Percentiles rank a stretch among this genome's conserved stretches.
phyloP scores from a whole-genome alignment of 37 sponge, comb jelly and placozoan genomes.

The Dysidea cf. avara region DNA sequence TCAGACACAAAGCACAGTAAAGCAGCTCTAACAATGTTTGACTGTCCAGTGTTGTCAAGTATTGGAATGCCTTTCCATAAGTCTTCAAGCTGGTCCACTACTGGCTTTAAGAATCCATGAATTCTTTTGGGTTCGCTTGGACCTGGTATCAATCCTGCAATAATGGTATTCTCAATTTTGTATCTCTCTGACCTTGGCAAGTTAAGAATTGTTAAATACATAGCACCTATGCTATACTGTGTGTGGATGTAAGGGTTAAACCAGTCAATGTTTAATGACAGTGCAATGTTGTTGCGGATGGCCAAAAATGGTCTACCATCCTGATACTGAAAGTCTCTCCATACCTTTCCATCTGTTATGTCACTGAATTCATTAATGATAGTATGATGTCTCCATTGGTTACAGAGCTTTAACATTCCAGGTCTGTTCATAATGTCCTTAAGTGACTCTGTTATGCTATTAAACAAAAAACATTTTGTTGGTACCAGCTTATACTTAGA shows the following conservation, averaged over 20 bases:
- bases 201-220: constrained; percentile 47
- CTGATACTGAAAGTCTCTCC: constrained; percentile 23
- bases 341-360: constrained; percentile 48
- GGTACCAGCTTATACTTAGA: not conserved
- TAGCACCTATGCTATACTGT: constrained; percentile 44
- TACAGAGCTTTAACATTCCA: not conserved
- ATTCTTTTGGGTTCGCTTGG: constrained; percentile 39
- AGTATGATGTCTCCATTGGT: not conserved
- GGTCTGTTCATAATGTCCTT: not conserved
- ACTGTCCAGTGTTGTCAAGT: not conserved
- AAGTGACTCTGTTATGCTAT: not conserved
- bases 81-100: constrained; percentile 23
- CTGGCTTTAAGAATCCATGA: constrained; percentile 34
- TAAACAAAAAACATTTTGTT: not conserved
- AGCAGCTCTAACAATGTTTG: constrained; percentile 15
- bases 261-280: constrained; percentile 64
- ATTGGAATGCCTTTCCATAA: constrained; percentile 26
- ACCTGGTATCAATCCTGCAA: constrained; percentile 53
- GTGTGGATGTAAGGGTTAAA: constrained; percentile 47
- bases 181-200: constrained; percentile 27
- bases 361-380: constrained; percentile 12
- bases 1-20: constrained; percentile 34
- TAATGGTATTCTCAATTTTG: constrained; percentile 38
- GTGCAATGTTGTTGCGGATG: constrained; percentile 16
- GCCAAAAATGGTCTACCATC: constrained; percentile 3